These are phyloP conservation scores for Tuta absoluta DNA, from an alignment of 2,888 invertebrate genomes.

Conservation along the genomic window DNA sequence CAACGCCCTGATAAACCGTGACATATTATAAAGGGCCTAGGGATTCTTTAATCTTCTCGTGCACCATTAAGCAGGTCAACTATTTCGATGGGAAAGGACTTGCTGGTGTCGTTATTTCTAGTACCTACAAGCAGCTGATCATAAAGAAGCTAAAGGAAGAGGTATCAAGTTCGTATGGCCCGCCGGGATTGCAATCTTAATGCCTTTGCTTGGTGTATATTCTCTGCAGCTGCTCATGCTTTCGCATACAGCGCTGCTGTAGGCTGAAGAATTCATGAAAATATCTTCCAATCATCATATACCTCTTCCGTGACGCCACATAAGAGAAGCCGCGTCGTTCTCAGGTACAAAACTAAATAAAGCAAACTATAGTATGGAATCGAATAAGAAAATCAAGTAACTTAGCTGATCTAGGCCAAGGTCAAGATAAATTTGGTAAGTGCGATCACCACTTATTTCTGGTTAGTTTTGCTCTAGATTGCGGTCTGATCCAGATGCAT, in stretches of 20 bases:
- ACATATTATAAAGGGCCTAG: too few species aligned
- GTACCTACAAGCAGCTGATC: neutral
- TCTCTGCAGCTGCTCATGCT: neutral
- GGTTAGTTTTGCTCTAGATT: neutral
- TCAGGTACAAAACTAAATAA: neutral
- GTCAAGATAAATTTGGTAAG: neutral
- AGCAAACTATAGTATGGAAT: neutral
- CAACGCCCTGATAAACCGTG: too few species aligned
- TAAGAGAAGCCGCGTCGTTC: neutral
- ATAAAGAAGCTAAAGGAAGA: neutral
- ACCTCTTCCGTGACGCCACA: neutral
- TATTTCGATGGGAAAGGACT: neutral
- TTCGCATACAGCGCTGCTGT: neutral
- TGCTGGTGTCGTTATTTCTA: neutral
- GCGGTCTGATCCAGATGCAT: neutral
- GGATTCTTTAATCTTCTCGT: too few species aligned
- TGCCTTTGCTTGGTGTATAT: neutral
- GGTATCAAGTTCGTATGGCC: neutral
- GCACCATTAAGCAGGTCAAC: too few species aligned
- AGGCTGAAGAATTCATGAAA: neutral
- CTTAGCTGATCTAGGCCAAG: neutral
- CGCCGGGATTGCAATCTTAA: neutral
- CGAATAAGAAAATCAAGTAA: neutral
- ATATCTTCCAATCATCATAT: neutral
- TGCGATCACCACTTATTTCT: neutral